Percentiles rank a stretch among this genome's conserved stretches.
These are phyloP conservation scores for Fistularia commersonii DNA, from an alignment of 2,797 vertebrate genomes.

Conservation along the genomic window DNA sequence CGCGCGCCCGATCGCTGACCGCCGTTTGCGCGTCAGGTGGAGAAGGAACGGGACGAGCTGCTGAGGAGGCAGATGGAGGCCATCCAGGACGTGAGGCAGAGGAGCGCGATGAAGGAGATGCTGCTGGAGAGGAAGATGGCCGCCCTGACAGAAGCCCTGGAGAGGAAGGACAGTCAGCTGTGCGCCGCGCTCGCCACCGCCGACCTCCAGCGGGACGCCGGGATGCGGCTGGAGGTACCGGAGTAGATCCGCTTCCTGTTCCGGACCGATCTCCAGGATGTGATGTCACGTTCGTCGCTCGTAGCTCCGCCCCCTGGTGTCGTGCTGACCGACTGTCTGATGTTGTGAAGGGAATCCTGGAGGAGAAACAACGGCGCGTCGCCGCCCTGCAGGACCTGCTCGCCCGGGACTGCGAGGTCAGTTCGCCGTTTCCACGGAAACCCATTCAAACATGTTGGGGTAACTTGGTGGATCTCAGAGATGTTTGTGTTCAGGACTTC, in stretches of 20 bases:
- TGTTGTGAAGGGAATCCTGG: no score
- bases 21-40: constrained; percentile 17
- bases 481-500: no score
- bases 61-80: constrained; percentile 33
- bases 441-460: no score
- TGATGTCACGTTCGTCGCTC: no score
- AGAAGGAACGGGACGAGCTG: constrained; percentile 53
- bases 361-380: no score
- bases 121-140: constrained; percentile 47
- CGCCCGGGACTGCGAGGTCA: no score
- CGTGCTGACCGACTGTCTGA: no score
- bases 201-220: not conserved
- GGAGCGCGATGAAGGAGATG: constrained; percentile 28
- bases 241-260: not conserved
- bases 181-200: not conserved
- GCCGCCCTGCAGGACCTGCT: no score
- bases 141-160: constrained; percentile 1
- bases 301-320: no score
- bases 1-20: not conserved
- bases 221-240: constrained; percentile 4
- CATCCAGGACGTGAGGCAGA: constrained; percentile 43
- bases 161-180: constrained; percentile 44
- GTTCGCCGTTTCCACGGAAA: no score
- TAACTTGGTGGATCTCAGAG: no score
- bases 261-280: no score